Percentiles rank a stretch among this genome's conserved stretches.
Conservation (phyloP, 2,888 invertebrate species). For the Hartigia nigra region DNA sequence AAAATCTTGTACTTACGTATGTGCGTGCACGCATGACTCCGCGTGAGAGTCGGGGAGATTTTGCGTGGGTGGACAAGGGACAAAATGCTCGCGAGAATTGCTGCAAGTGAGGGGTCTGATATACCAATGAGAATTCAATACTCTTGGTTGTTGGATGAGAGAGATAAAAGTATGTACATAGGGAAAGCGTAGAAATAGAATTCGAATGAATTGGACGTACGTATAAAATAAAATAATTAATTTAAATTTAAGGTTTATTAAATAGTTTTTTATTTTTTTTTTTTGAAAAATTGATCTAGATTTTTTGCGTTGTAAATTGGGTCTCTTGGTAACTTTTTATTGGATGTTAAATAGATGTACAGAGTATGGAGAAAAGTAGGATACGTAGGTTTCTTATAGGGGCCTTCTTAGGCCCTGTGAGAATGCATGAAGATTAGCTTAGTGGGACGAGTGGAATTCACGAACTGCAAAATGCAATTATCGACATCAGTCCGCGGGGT, state of each 20-base stretch:
- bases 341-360: too few relatives aligned
- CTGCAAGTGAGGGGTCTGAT: constrained; percentile 26
- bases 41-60: constrained; percentile 9
- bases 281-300: background rate
- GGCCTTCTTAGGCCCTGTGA: constrained; percentile 5
- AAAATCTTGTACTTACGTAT: constrained; percentile 1
- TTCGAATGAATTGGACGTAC: background rate
- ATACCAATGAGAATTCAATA: constrained; percentile 40
- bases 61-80: constrained; percentile 44
- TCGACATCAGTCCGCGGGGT: constrained; percentile 64
- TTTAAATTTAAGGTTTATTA: too few relatives aligned
- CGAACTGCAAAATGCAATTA: constrained; percentile 65
- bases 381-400: background rate
- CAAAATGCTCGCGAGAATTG: constrained; percentile 32
- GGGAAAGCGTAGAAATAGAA: background rate
- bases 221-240: background rate
- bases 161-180: background rate
- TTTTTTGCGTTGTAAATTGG: background rate
- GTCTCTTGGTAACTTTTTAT: background rate
- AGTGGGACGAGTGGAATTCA: constrained; percentile 52
- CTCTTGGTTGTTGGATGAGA: constrained; percentile 25
- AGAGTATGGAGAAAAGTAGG: background rate
- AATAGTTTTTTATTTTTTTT: too few relatives aligned
- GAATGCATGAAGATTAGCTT: constrained; percentile 26
- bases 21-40: constrained; percentile 32